Evolutionary conservation across 2,888 invertebrate genomes (phyloP), one percentile per base, ranked within the genome.

Genomic region (Venustoraphidia nigricollis): DNA sequence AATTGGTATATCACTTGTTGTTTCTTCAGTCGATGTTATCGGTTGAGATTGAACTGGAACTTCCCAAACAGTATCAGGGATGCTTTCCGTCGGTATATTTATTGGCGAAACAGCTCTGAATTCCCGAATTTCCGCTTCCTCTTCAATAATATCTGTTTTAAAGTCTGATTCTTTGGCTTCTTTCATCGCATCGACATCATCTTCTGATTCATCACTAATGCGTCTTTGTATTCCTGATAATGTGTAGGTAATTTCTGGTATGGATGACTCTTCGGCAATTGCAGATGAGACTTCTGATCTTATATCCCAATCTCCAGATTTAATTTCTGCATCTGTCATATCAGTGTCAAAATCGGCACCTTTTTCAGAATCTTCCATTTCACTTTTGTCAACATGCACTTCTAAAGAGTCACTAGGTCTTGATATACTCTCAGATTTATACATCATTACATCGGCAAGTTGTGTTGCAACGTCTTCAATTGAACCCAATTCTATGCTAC

Each of bases 31-130:
- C 10, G 59, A 55, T 17, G 57, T 55, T 42, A 56, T 57, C 36
- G 59, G 56, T 49, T 66, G 63, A 35, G 67, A 65, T 58, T 71
- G 65, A 6, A 71, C 62, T 11, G 70, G 65, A 14, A 70, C 69
- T 60, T 72, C 72, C 72, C 72, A 72, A 34, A 72, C 63, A 2
- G 68, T 67, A 56, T 73, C 69, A 50, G 70, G 68, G 14, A 70
- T 60, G 51, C 68, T 65, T 57, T 72, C 68, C 57, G 70, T 66
- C 3, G 69, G 67, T 50, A 66, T 63, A 48, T 67, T 62, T 14
- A 70, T 60, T 9, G 63, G 60, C 2, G 63, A 59, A 9, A 56
- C 51, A 38, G 50, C 46, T 50, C 45, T 36, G 34, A 50, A 50
- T 45, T 51, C 50, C 44, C 49, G 41, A 2, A 35, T 40, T 35